Conservation (phyloP, 2,888 invertebrate species). For the Drosophila putrida region DNA sequence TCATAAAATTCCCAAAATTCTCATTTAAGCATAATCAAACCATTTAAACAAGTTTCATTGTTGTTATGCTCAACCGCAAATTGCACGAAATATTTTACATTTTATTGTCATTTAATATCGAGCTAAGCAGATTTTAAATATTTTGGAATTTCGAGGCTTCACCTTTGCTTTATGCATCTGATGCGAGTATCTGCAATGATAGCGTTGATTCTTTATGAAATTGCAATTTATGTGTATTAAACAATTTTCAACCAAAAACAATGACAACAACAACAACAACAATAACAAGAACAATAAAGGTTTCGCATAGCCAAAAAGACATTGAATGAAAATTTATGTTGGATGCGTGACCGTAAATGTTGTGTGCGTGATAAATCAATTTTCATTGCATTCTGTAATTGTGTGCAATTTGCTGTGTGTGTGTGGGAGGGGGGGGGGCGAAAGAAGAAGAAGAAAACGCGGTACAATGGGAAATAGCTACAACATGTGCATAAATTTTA, state of each 20-base stretch:
- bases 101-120: conserved; percentile 48
- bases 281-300: conserved; percentile 25
- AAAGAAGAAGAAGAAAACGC: conserved; percentile 5
- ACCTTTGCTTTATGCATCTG: conserved; percentile 1
- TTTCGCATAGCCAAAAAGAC: conserved; percentile 64
- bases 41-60: conserved; percentile 43
- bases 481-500: conserved; percentile 58
- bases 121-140: conserved; percentile 16
- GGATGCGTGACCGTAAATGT: conserved; percentile 77
- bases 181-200: conserved; percentile 1
- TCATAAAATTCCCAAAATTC: background rate
- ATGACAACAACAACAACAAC: conserved; percentile 10
- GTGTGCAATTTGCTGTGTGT: conserved; percentile 63
- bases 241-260: conserved; percentile 63
- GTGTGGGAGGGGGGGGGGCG: conserved; percentile 3
- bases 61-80: conserved; percentile 42
- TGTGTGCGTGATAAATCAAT: conserved; percentile 79
- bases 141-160: conserved; percentile 9
- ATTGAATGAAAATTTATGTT: conserved; percentile 78
- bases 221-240: conserved; percentile 69
- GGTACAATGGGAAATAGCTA: conserved; percentile 7
- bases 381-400: conserved; percentile 79
- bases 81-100: conserved; percentile 36
- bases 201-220: conserved; percentile 52
- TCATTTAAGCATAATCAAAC: conserved; percentile 1